Conservation (phyloP, 1,140 invertebrate species). For the Daktulosphaira vitifoliae region DNA sequence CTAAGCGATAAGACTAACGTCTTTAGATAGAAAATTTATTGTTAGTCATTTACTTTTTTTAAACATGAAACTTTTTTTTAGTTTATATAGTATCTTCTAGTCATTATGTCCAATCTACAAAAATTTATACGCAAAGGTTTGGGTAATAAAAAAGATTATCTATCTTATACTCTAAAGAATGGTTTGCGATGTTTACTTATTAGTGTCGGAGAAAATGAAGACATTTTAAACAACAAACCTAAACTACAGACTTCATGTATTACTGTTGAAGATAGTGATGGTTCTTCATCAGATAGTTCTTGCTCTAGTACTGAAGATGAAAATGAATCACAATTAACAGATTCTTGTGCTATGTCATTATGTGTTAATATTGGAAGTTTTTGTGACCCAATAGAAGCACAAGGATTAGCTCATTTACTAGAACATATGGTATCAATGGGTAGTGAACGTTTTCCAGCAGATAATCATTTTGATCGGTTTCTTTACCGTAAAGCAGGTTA, state of each 20-base stretch:
- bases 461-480: conserved; percentile 49
- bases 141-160: conserved; percentile 17
- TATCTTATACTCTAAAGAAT: conserved; percentile 11
- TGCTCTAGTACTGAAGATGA: conserved; percentile 2
- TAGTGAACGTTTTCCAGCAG: conserved; percentile 49
- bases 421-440: conserved; percentile 90
- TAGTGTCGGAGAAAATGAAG: not conserved
- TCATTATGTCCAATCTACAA: not conserved
- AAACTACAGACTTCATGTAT: not conserved
- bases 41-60: too few relatives aligned
- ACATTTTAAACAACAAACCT: not conserved
- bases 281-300: not conserved
- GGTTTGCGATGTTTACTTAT: conserved; percentile 18
- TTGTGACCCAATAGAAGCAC: conserved; percentile 59
- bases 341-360: conserved; percentile 42
- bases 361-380: conserved; percentile 53
- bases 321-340: not conserved
- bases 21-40: too few relatives aligned
- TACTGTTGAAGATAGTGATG: not conserved
- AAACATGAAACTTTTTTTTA: too few relatives aligned
- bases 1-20: too few relatives aligned
- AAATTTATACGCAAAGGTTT: conserved; percentile 11
- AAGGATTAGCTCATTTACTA: conserved; percentile 85
- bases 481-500: conserved; percentile 46
- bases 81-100: too few relatives aligned